A percentile compares a stretch with the other conserved stretches of the same genome.
These are phyloP conservation scores for Onchidella celtica DNA, from an alignment of 2,888 invertebrate species.

Conservation along the genomic window DNA sequence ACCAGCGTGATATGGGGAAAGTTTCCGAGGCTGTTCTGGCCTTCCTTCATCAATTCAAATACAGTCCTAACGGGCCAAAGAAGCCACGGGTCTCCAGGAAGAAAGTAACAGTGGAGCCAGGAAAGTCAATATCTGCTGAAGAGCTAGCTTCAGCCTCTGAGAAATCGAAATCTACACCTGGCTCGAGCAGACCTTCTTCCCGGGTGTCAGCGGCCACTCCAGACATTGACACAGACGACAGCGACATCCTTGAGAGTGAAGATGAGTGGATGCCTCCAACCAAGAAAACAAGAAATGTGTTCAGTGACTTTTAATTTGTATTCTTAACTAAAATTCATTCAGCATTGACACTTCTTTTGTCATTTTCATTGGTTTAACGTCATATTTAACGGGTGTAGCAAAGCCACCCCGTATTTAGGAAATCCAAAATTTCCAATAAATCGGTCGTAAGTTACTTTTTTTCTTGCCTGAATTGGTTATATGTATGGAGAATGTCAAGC, in stretches of 20 bases:
- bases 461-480: no score
- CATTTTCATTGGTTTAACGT: background rate
- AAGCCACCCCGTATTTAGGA: background rate
- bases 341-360: background rate
- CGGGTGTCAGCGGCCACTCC: background rate
- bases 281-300: background rate
- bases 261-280: conserved; percentile 4
- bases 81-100: background rate
- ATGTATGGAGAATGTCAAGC: no score
- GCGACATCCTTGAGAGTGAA: background rate
- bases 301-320: background rate
- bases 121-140: conserved; percentile 6
- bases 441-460: no score
- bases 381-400: background rate
- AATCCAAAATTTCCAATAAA: background rate
- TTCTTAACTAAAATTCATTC: background rate
- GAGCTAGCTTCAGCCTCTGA: background rate
- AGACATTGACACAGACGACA: background rate
- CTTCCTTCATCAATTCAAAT: conserved; percentile 23
- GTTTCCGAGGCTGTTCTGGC: background rate
- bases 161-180: no score
- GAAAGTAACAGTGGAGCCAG: background rate
- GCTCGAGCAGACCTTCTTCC: background rate
- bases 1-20: background rate
- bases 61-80: background rate